Base-by-base conservation (phyloP, 2,113 vertebrate species). In the Tyrannus savana region DNA sequence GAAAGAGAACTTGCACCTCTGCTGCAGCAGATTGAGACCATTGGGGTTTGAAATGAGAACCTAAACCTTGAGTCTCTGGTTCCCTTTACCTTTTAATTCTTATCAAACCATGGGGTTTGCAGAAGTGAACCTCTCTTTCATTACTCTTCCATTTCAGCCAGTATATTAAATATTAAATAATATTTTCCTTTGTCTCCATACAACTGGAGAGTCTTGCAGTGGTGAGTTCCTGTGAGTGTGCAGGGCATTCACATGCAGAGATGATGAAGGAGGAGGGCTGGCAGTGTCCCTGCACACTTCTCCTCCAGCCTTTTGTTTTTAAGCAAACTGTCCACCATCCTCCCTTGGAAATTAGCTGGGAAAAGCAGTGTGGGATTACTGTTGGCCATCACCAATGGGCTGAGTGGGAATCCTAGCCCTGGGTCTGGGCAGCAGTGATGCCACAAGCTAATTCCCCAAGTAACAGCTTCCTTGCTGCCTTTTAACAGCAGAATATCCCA, bases 201-300 rank as follows among this genome's bases (percentile, higher is more conserved):
- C 12, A 24, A 7, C 42, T 14, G 56, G 50, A 31, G 41, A 68
- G 46, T 33, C 91, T 37, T 62, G 50, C 55, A 10, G 1, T 3
- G n/a, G 19, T 3, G 41, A 37, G 31, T 10, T 25, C 44, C 23
- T 14, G 21, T 4, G 27, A 42, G 42, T 3, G 6, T 14, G 24
- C 41, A 10, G 0, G 0, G 50, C 33, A 0, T 9, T 14, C 8
- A 18, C 19, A 12, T 41, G 5, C n/a, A 6, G 35, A 2, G 44
- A 3, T 28, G 73, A 11, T n/a, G 72, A 25, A 2, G 21, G 59
- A 27, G 25, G 64, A 55, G 23, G 24, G 68, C 69, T 60, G 69
- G 59, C 50, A 37, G 12, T 3, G 22, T 63, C 69, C 31, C 72
- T 24, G 25, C 31, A 28, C 17, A 1, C 89, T 79, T 53, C 35